Conservation (phyloP, 2,888 invertebrate species). For the Phaedon cochleariae region DNA sequence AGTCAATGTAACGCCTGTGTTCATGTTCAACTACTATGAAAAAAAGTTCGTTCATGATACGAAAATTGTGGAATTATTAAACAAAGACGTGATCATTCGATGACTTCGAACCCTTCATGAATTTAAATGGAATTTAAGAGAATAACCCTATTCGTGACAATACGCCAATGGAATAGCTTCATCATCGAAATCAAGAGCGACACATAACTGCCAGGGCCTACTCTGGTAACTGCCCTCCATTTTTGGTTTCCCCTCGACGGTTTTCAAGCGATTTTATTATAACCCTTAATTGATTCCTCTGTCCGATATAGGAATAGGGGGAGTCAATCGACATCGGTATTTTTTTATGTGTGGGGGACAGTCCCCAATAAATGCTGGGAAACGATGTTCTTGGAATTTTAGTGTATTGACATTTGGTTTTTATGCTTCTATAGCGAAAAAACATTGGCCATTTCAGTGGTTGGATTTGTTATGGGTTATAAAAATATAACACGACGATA, state of each 20-base stretch:
- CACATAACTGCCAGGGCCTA: too few species aligned
- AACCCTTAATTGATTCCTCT: neutral
- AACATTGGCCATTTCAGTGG: neutral
- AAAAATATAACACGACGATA: neutral
- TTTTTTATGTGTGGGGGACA: neutral
- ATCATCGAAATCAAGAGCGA: neutral
- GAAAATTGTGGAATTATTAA: too few species aligned
- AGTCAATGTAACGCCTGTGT: too few species aligned
- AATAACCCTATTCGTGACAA: too few species aligned
- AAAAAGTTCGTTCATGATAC: too few species aligned
- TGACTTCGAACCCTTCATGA: too few species aligned
- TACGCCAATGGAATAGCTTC: neutral
- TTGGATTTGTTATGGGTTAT: neutral
- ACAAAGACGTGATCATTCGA: too few species aligned
- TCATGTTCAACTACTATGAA: too few species aligned
- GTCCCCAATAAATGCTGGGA: neutral
- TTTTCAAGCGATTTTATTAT: neutral
- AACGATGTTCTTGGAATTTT: neutral
- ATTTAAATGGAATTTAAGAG: too few species aligned
- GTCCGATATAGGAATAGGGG: neutral
- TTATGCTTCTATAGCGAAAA: neutral
- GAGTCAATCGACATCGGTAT: neutral
- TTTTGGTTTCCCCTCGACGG: neutral
- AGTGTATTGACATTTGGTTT: neutral
- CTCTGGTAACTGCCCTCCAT: too few species aligned